phyloP scores from a whole-genome alignment of 2,888 invertebrate species.

The Anagyrus pseudococci region DNA sequence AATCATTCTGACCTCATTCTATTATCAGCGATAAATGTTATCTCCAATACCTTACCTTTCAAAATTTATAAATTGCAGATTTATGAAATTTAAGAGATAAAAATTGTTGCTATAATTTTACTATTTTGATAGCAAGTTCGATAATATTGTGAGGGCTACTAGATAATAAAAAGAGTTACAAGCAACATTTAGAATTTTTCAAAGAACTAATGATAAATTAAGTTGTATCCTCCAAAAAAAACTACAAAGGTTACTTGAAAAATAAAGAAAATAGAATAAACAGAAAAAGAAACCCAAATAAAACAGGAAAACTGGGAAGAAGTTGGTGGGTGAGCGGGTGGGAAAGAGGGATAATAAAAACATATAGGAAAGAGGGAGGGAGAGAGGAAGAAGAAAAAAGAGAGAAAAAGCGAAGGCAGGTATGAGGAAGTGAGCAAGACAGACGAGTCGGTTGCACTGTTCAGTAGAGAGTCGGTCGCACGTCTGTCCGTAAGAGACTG shows the following conservation, averaged over 20 bases:
- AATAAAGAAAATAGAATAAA: too few relatives aligned
- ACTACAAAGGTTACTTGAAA: constrained; percentile 10
- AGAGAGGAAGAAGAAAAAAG: constrained; percentile 22
- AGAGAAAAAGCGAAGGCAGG: constrained; percentile 12
- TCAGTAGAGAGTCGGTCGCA: constrained; percentile 48
- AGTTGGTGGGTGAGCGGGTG: too few relatives aligned
- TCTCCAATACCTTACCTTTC: constrained; percentile 27
- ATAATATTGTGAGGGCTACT: too few relatives aligned
- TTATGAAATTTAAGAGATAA: too few relatives aligned
- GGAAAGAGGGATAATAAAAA: too few relatives aligned
- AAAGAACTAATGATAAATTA: constrained; percentile 18
- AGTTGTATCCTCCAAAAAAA: constrained; percentile 13
- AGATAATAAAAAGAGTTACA: too few relatives aligned
- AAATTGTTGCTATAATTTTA: too few relatives aligned
- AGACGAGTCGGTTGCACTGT: constrained; percentile 46
- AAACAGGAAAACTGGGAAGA: too few relatives aligned
- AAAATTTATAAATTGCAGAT: too few relatives aligned
- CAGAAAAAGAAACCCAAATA: too few relatives aligned
- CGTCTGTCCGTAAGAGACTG: constrained; percentile 44
- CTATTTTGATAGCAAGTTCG: too few relatives aligned
- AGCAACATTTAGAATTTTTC: too few relatives aligned
- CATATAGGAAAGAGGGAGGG: constrained; percentile 17
- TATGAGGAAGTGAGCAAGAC: constrained; percentile 11
- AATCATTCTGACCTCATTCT: constrained; percentile 40
- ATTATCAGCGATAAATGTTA: constrained; percentile 41